phyloP scores from a whole-genome alignment of 2,113 vertebrate genomes.

The Plecturocebus donacophilus region DNA sequence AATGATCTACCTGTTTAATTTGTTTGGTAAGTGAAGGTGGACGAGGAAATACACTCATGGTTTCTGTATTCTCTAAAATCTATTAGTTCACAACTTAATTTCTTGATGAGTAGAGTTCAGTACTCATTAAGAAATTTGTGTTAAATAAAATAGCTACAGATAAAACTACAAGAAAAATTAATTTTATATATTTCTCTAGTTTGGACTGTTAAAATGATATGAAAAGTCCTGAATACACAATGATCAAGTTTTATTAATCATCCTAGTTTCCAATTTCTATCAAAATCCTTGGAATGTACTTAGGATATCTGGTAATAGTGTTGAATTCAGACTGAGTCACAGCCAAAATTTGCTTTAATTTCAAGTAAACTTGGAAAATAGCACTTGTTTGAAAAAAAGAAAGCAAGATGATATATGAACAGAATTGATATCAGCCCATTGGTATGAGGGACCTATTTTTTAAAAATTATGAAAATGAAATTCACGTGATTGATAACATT shows the following conservation, averaged over 20 bases:
- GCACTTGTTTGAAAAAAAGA: background rate
- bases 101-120: background rate
- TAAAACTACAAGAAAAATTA: background rate
- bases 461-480: background rate
- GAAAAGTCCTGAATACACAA: background rate
- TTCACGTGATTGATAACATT: background rate
- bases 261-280: background rate
- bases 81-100: background rate
- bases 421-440: background rate
- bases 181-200: background rate
- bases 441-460: background rate
- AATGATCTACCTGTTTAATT: background rate
- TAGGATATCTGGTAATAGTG: background rate
- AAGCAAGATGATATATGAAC: background rate
- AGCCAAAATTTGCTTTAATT: conserved; percentile 8
- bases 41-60: background rate
- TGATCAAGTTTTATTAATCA: background rate
- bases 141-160: background rate
- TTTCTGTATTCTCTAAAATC: background rate
- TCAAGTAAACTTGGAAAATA: background rate
- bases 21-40: background rate
- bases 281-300: background rate
- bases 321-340: background rate
- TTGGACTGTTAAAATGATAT: background rate
- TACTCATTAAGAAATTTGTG: background rate